phyloP scores from a whole-genome alignment of 2,888 invertebrate species.

The Theristus sp. region DNA sequence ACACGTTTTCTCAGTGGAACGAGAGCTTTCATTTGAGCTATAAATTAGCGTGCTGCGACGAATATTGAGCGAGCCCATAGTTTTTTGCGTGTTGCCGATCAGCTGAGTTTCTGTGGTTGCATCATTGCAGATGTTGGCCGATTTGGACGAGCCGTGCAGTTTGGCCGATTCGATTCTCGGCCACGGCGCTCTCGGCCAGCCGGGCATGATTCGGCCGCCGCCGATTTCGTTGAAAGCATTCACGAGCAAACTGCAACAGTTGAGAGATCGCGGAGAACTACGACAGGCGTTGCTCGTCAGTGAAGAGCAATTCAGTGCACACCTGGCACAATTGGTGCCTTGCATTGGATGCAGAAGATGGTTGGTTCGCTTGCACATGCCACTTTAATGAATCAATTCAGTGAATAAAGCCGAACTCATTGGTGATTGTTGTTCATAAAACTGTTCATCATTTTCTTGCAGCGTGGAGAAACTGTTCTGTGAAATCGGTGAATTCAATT shows the following conservation, averaged over 20 bases:
- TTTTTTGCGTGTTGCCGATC: neutral
- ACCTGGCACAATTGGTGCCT: constrained; percentile 71
- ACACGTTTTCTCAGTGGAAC: too few species aligned
- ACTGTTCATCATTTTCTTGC: constrained; percentile 14
- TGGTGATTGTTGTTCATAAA: neutral
- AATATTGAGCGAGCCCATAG: too few species aligned
- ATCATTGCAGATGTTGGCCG: constrained; percentile 62
- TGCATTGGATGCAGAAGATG: constrained; percentile 83
- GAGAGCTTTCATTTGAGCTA: too few species aligned
- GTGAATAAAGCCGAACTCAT: too few species aligned
- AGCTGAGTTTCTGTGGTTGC: neutral
- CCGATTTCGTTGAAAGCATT: constrained; percentile 50
- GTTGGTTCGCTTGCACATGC: constrained; percentile 37
- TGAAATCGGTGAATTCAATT: constrained; percentile 61
- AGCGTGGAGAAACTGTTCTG: constrained; percentile 74
- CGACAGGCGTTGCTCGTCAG: constrained; percentile 61
- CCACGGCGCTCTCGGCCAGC: too few species aligned
- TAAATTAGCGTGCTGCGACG: too few species aligned
- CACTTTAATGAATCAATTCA: too few species aligned
- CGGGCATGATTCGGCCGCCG: neutral
- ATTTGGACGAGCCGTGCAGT: constrained; percentile 61
- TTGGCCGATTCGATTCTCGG: constrained; percentile 51
- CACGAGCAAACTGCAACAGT: constrained; percentile 55
- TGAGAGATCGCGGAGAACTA: constrained; percentile 53
- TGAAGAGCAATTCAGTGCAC: constrained; percentile 58